Conservation (phyloP, 2,113 vertebrate genomes). For the Lagopus muta region DNA sequence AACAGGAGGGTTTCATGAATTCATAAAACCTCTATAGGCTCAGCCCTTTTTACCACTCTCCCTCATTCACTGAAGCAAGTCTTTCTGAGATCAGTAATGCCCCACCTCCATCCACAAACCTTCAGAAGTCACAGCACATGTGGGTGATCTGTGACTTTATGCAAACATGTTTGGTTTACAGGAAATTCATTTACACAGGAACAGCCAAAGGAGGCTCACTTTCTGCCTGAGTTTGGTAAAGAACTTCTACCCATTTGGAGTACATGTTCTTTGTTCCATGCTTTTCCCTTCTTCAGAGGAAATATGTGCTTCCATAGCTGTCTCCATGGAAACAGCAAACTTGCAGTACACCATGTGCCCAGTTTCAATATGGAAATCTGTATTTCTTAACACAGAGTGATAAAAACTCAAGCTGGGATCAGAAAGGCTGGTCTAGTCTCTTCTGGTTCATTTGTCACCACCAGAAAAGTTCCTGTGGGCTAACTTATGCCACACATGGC, state of each 20-base stretch:
- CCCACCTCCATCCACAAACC: neutral
- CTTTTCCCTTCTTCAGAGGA: slow-evolving; percentile 12
- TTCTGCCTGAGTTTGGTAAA: neutral
- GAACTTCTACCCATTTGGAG: neutral
- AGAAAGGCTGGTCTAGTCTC: neutral
- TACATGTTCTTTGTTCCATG: slow-evolving; percentile 1
- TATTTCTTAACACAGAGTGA: neutral
- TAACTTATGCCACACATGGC: neutral
- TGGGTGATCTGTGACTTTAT: neutral
- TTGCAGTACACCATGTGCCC: neutral
- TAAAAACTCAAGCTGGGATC: neutral
- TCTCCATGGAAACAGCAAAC: slow-evolving; percentile 59
- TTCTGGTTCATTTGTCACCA: neutral
- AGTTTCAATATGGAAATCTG: neutral
- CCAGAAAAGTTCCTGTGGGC: neutral
- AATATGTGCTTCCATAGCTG: slow-evolving; percentile 34
- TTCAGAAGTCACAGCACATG: neutral
- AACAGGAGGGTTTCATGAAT: neutral
- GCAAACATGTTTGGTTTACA: neutral
- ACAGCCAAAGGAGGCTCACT: rapidly evolving
- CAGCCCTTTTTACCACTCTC: neutral
- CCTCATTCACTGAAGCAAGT: neutral
- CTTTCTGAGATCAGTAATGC: neutral
- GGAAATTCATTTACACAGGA: neutral
- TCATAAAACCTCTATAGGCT: neutral